Base-by-base conservation (phyloP, 2,797 vertebrate genomes). In the Lycodopsis pacificus region DNA sequence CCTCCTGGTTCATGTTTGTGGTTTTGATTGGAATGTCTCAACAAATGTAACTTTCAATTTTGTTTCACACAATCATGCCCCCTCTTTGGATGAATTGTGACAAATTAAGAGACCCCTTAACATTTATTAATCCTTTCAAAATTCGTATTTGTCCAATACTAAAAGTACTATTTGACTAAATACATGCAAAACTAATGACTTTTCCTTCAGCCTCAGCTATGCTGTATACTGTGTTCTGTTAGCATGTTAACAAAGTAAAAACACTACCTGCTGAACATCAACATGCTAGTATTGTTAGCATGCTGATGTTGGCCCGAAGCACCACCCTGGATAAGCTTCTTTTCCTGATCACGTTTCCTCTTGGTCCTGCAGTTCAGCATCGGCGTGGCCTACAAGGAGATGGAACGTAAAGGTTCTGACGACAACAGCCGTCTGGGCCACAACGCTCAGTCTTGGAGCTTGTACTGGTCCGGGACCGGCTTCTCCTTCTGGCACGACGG, bases 401-500 rank as follows among this genome's bases (percentile, higher is more conserved):
- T 96, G 44, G 84, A 86, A 1, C 93, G 94, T 10, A 93, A 93
- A 42, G 25, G 85, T 25, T 77, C 82, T 1, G 93, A 94, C 38
- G 83, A 94, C 67, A 72, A 42, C 44, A 94, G 95, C 73, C 90
- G 96, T 40, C 53, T 96, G 69, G 95, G 96, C 11, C 91, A 95
- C 80, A 96, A 96, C 34, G 65, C 89, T 3, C 44, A 57, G 48
- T 97, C 96, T 40, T 96, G 95, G 96, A 92, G 86, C 69, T 71
- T 96, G 74, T 94, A 95, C 87, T 96, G 96, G 95, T 95, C 95
- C 0, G 94, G 94, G 51, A 91, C 81, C 0, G 92, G 92, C 13
- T 96, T 95, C 80, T 95, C 94, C 17, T 87, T 96, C 77, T 95
- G 95, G 94, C 94, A 96, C 72, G 65, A 89, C 19, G 87, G 90